These are phyloP conservation scores for Cyclophora albipunctata DNA, from an alignment of 2,888 invertebrate genomes.

Conservation along the genomic window DNA sequence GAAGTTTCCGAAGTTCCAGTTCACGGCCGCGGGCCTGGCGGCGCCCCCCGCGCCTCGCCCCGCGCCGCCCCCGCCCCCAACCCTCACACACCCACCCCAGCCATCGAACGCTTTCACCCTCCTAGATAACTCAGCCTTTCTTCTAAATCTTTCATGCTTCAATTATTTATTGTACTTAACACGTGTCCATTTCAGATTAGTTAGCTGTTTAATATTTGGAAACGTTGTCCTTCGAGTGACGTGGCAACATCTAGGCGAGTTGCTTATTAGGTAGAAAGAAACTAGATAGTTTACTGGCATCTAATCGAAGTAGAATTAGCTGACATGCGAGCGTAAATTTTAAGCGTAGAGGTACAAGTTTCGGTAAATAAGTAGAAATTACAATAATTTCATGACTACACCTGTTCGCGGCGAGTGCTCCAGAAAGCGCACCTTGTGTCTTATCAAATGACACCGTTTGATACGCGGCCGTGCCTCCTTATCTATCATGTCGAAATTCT, in stretches of 20 bases:
- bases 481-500: slow-evolving; percentile 73
- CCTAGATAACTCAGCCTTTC: slow-evolving; percentile 1
- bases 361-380: too few species aligned
- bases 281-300: too few species aligned
- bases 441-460: slow-evolving; percentile 74
- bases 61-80: slow-evolving; percentile 21
- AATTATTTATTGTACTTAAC: too few species aligned
- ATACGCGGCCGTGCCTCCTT: slow-evolving; percentile 61
- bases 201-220: too few species aligned
- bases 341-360: too few species aligned
- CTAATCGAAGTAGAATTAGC: too few species aligned
- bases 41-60: slow-evolving; percentile 19
- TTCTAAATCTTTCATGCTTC: too few species aligned
- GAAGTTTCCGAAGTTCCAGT: slow-evolving; percentile 71
- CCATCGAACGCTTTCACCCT: slow-evolving; percentile 1
- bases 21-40: slow-evolving; percentile 64
- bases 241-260: too few species aligned
- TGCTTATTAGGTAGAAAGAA: too few species aligned
- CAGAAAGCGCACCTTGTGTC: slow-evolving; percentile 57
- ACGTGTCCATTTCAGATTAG: too few species aligned
- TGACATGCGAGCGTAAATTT: too few species aligned
- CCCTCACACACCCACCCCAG: slow-evolving; percentile 7
- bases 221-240: too few species aligned
- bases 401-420: slow-evolving; percentile 33
- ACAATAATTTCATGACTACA: slow-evolving; percentile 10